These are phyloP conservation scores for Athene cunicularia DNA, from an alignment of 2,113 vertebrate species.

Conservation along the genomic window DNA sequence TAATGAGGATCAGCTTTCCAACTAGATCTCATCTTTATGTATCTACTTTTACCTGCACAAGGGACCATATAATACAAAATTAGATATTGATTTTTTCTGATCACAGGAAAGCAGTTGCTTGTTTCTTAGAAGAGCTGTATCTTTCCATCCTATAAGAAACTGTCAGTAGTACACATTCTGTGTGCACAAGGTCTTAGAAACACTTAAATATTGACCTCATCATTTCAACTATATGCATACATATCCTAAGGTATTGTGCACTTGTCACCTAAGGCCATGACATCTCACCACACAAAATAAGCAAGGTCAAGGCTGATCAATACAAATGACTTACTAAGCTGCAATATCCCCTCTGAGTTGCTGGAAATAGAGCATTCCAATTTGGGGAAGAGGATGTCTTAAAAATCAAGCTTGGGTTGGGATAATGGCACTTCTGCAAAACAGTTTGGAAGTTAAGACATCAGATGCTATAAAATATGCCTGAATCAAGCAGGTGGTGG, in stretches of 20 bases:
- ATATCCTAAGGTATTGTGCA: neutral
- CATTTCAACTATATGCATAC: neutral
- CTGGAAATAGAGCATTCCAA: neutral
- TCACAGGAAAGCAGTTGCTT: neutral
- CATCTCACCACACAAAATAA: neutral
- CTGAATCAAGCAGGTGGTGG: accelerated
- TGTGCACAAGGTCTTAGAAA: neutral
- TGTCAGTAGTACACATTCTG: neutral
- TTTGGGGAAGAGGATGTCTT: neutral
- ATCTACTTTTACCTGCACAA: neutral
- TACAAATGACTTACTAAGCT: neutral
- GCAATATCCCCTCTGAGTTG: neutral
- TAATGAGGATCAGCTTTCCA: neutral
- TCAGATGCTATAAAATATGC: neutral
- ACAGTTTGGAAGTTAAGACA: neutral
- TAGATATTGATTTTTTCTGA: neutral
- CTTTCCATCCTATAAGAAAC: neutral
- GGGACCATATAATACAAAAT: neutral
- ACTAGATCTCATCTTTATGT: neutral
- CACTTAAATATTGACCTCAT: neutral
- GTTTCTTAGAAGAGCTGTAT: neutral
- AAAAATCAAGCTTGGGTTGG: neutral
- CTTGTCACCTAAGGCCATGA: neutral
- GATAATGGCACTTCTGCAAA: neutral
- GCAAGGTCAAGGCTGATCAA: neutral